Evolutionary conservation across 2,797 vertebrate species (phyloP).

Genomic region (Coilia nasus): DNA sequence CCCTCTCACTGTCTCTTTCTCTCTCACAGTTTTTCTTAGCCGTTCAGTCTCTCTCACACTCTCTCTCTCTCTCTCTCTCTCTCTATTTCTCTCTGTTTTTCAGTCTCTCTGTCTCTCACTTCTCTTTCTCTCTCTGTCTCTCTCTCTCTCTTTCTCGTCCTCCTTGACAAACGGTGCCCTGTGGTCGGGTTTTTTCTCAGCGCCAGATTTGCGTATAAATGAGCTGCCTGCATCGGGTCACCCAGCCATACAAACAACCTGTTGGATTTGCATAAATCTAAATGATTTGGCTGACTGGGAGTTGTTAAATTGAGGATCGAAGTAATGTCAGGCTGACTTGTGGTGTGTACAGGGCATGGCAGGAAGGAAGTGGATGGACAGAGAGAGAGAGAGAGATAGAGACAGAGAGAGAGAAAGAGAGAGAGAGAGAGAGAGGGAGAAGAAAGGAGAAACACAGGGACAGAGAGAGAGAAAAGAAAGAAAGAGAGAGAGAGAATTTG

Average conservation of each 20-base stretch:
- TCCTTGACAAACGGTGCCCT: conserved; percentile 45
- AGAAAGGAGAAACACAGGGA: neutral
- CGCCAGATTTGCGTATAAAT: conserved; percentile 51
- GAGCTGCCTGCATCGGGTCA: conserved; percentile 47
- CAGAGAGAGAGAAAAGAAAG: neutral
- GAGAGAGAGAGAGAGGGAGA: too few relatives aligned
- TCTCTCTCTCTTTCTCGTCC: conserved; percentile 36
- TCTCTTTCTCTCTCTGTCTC: conserved; percentile 33
- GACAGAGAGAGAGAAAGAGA: conserved; percentile 36
- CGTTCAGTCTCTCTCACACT: too few relatives aligned
- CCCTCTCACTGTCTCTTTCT: too few relatives aligned
- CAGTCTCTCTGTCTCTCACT: neutral
- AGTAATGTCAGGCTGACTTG: conserved; percentile 68
- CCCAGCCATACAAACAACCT: conserved; percentile 56
- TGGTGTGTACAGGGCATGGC: conserved; percentile 52
- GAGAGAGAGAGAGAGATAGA: conserved; percentile 52
- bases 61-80: too few relatives aligned
- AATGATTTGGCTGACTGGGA: conserved; percentile 53
- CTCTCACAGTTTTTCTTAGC: too few relatives aligned
- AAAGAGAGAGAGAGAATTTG: neutral
- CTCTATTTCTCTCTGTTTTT: neutral
- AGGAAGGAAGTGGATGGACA: conserved; percentile 38
- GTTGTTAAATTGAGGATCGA: conserved; percentile 64
- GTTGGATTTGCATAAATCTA: conserved; percentile 65
- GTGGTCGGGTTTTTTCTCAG: conserved; percentile 59